Conservation (phyloP, 2,113 vertebrate genomes). For the human region DNA sequence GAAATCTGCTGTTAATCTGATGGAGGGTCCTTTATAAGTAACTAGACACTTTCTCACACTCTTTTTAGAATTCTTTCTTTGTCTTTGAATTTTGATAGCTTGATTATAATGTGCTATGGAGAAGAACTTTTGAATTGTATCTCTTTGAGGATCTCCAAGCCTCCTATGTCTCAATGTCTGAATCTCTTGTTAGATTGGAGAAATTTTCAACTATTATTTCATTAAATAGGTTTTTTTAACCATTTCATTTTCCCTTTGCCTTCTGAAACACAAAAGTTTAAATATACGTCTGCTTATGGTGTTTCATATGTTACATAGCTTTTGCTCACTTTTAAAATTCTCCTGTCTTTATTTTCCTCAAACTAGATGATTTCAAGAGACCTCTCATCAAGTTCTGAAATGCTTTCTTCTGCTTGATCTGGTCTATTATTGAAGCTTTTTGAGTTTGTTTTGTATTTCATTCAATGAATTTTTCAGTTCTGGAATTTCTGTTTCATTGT, state of each 20-base stretch:
- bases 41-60: neutral
- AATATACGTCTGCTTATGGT: neutral
- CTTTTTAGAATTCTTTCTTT: neutral
- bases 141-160: neutral
- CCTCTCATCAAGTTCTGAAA: neutral
- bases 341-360: neutral
- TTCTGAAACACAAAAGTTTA: neutral
- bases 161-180: neutral
- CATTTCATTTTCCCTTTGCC: neutral
- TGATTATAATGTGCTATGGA: neutral
- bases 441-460: neutral
- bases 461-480: neutral
- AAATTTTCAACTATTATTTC: neutral
- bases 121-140: neutral
- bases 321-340: neutral
- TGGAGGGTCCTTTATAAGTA: neutral
- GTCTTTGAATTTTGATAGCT: neutral
- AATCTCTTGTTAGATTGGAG: neutral
- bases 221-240: neutral
- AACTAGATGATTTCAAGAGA: neutral
- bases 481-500: neutral
- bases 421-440: neutral
- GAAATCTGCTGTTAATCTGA: neutral
- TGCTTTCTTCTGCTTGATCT: neutral
- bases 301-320: neutral